A percentile compares a stretch with the other conserved stretches of the same genome.
Evolutionary conservation across 2,113 vertebrate genomes (phyloP).

Genomic region (Rynchops niger): DNA sequence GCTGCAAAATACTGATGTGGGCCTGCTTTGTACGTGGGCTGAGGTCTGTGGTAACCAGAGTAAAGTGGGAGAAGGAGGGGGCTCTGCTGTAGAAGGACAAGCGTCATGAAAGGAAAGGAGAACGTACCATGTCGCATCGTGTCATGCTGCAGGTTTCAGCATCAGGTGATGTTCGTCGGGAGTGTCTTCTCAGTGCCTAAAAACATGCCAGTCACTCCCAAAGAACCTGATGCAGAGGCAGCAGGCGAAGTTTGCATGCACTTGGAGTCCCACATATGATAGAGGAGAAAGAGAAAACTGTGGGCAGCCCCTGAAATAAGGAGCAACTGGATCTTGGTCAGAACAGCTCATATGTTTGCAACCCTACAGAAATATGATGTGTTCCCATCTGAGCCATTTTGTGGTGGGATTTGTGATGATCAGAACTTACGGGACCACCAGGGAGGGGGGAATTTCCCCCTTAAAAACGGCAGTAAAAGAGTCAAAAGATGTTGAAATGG

Average conservation of each 20-base stretch:
- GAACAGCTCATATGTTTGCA: background rate
- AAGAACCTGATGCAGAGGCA: background rate
- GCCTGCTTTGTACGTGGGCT: background rate
- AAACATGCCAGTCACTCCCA: background rate
- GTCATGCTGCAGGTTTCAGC: background rate
- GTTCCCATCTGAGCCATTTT: background rate
- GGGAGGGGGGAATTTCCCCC: background rate
- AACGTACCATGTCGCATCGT: background rate
- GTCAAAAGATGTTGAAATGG: background rate
- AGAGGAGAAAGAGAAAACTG: background rate
- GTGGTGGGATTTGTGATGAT: background rate
- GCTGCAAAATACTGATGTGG: background rate
- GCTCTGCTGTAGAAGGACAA: background rate
- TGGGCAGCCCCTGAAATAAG: background rate
- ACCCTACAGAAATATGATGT: background rate
- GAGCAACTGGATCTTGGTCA: background rate
- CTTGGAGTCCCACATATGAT: accelerated
- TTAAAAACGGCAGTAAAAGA: background rate
- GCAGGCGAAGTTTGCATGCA: accelerated
- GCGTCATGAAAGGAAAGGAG: background rate
- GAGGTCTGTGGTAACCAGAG: background rate
- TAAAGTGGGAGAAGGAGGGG: background rate
- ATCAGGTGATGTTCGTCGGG: accelerated
- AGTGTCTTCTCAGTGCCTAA: background rate
- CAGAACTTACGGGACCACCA: background rate